phyloP scores from a whole-genome alignment of 2,888 invertebrate species.

The Koerneria pararmatus region DNA sequence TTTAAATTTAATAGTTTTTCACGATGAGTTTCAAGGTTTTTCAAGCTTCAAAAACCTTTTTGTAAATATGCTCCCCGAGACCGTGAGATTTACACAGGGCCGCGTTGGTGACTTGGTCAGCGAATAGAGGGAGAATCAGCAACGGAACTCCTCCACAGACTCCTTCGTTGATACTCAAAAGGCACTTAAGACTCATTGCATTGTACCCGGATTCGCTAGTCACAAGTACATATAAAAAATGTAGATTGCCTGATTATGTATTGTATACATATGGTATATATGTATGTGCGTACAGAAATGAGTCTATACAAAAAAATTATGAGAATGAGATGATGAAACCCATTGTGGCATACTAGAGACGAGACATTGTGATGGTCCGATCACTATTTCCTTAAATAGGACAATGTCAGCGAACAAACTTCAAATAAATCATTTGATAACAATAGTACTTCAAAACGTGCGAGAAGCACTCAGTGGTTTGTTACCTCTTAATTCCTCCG shows the following conservation, averaged over 20 bases:
- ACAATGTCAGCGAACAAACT: too few species aligned
- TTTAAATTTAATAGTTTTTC: conserved; percentile 24
- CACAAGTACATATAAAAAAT: too few species aligned
- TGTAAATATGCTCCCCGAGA: conserved; percentile 37
- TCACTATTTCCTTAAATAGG: too few species aligned
- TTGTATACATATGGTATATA: too few species aligned
- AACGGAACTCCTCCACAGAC: conserved; percentile 36
- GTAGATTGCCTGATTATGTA: too few species aligned
- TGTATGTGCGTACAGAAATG: too few species aligned
- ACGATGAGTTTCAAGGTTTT: too few species aligned
- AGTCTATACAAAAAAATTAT: too few species aligned
- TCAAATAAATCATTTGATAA: conserved; percentile 4
- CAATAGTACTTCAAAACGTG: not conserved
- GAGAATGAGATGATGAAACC: too few species aligned
- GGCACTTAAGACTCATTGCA: not conserved
- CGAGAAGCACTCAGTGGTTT: too few species aligned
- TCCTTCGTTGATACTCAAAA: conserved; percentile 36
- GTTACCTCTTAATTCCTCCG: conserved; percentile 41
- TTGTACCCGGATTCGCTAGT: not conserved
- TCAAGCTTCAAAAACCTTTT: conserved; percentile 28
- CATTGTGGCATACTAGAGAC: too few species aligned
- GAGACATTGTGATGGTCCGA: too few species aligned
- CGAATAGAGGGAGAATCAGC: conserved; percentile 40
- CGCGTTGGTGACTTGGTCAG: conserved; percentile 39
- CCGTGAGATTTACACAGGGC: conserved; percentile 32